phyloP scores from a whole-genome alignment of 2,113 vertebrate species.

The Prinia subflava region DNA sequence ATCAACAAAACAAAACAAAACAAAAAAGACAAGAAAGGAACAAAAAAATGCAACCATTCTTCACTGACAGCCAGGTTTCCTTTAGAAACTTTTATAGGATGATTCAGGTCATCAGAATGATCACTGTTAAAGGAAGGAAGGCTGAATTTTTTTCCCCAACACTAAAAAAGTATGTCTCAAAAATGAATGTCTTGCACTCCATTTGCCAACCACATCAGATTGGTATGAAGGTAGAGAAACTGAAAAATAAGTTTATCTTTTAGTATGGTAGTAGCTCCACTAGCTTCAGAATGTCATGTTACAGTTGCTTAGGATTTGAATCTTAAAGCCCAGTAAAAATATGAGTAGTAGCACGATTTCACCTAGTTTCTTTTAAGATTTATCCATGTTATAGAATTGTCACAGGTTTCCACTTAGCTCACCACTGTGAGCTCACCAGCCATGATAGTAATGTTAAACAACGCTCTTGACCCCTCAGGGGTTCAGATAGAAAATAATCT shows the following conservation, averaged over 20 bases:
- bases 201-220: slow-evolving; percentile 29
- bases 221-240: slow-evolving; percentile 49
- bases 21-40: slow-evolving; percentile 11
- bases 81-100: slow-evolving; percentile 35
- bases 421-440: neutral
- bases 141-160: slow-evolving; percentile 32
- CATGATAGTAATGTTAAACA: neutral
- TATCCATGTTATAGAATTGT: slow-evolving; percentile 51
- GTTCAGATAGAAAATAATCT: slow-evolving; percentile 42
- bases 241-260: slow-evolving; percentile 48
- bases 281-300: slow-evolving; percentile 56
- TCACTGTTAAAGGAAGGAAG: slow-evolving; percentile 43
- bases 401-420: slow-evolving; percentile 18
- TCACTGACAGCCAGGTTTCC: slow-evolving; percentile 39
- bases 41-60: neutral
- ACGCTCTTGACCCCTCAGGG: neutral
- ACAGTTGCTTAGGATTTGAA: slow-evolving; percentile 46
- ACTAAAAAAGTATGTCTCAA: slow-evolving; percentile 32
- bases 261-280: slow-evolving; percentile 35
- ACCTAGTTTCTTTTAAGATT: slow-evolving; percentile 41
- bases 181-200: slow-evolving; percentile 42
- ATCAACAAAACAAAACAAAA: slow-evolving; percentile 10
- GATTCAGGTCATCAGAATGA: slow-evolving; percentile 51
- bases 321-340: slow-evolving; percentile 28
- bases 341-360: slow-evolving; percentile 34